Evolutionary conservation across 2,113 vertebrate genomes (phyloP).

Genomic region (Hymenochirus boettgeri): DNA sequence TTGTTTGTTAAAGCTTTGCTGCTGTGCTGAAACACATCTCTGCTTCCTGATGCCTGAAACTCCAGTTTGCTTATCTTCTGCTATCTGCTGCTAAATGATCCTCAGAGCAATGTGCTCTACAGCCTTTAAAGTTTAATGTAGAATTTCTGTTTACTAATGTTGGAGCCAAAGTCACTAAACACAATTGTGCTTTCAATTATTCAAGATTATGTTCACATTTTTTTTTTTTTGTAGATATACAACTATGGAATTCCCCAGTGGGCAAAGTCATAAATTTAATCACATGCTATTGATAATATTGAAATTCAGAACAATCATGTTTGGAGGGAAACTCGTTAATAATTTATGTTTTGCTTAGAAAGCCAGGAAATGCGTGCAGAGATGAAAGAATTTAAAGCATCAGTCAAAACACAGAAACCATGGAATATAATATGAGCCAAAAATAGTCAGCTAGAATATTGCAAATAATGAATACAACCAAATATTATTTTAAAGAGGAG

Average conservation of each 20-base stretch:
- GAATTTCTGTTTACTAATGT: conserved; percentile 37
- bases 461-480: no score
- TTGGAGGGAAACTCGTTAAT: conserved; percentile 29
- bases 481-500: no score
- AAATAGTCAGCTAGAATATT: no score
- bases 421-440: not conserved
- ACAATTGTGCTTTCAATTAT: conserved; percentile 33
- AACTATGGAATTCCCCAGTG: conserved; percentile 18
- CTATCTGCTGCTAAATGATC: conserved; percentile 34
- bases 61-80: conserved; percentile 33
- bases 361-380: not conserved
- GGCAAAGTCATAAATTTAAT: conserved; percentile 38
- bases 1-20: conserved; percentile 31
- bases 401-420: no score
- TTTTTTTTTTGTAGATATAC: conserved; percentile 26
- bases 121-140: conserved; percentile 42
- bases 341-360: conserved; percentile 24
- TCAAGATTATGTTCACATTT: conserved; percentile 28
- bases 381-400: not conserved
- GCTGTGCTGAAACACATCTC: conserved; percentile 9
- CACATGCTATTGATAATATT: conserved; percentile 31
- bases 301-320: conserved; percentile 35
- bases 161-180: conserved; percentile 33
- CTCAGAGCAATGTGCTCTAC: conserved; percentile 19
- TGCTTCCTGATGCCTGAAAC: conserved; percentile 10